phyloP scores from a whole-genome alignment of 2,797 vertebrate genomes.

The Sciurus carolinensis region DNA sequence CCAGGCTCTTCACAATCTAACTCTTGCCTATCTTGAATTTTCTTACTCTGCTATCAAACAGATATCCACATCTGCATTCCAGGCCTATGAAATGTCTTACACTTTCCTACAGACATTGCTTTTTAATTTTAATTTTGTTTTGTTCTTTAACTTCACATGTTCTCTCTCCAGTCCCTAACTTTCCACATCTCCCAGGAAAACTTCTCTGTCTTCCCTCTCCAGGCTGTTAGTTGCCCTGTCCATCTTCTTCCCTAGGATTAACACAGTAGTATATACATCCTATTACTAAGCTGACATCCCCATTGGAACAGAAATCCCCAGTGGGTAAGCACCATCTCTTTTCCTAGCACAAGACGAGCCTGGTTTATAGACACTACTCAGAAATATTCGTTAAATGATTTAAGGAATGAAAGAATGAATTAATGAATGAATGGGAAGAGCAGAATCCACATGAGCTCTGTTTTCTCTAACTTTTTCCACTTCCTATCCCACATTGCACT shows the following conservation, averaged over 20 bases:
- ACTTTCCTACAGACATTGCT: not conserved
- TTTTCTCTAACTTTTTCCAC: not conserved
- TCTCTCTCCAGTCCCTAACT: not conserved
- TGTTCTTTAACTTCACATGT: not conserved
- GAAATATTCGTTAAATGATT: not conserved
- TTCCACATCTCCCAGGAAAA: not conserved
- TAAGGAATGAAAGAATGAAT: not conserved
- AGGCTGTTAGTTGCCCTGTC: not conserved
- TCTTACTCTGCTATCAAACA: not conserved
- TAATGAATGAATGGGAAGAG: not conserved
- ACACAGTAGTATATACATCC: not conserved
- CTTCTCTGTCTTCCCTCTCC: not conserved
- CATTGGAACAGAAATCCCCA: not conserved
- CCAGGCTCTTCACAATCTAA: not conserved
- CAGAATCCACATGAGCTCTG: not conserved
- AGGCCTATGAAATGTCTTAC: not conserved
- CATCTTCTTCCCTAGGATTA: not conserved
- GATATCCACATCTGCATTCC: not conserved
- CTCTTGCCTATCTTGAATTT: not conserved
- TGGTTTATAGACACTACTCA: not conserved
- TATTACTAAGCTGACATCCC: not conserved
- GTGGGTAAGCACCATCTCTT: not conserved
- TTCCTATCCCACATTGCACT: not conserved
- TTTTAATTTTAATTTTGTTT: not conserved
- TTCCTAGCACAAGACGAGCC: not conserved